Percentiles rank a stretch among this genome's conserved stretches.
Conservation (phyloP, 2,797 vertebrate species). For the Holocentrus rufus region DNA sequence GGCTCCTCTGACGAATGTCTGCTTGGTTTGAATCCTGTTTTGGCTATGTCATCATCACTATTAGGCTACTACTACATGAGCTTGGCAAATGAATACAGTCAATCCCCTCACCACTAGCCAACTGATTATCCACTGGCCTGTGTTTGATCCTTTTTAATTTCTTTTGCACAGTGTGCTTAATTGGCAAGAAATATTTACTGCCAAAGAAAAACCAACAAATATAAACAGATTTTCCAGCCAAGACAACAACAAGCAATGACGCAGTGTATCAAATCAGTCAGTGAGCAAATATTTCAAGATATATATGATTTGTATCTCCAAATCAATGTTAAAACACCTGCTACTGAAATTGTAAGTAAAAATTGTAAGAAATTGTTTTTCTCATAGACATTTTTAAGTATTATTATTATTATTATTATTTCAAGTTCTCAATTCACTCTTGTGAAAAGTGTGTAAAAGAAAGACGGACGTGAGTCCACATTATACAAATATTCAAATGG, state of each 20-base stretch:
- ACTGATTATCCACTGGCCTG: background rate
- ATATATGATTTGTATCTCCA: no score
- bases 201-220: no score
- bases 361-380: no score
- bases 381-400: no score
- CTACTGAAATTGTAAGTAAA: no score
- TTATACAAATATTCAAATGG: slow-evolving; percentile 56
- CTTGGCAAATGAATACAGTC: background rate
- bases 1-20: slow-evolving; percentile 29
- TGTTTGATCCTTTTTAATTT: background rate
- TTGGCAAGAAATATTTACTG: no score
- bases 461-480: slow-evolving; percentile 9
- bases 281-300: background rate
- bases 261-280: slow-evolving; percentile 6
- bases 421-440: background rate
- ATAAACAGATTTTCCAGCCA: no score
- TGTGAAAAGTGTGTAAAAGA: slow-evolving; percentile 18
- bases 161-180: no score
- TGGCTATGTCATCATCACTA: slow-evolving; percentile 30
- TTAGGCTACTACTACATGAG: background rate
- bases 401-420: no score
- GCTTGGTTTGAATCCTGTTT: slow-evolving; percentile 60
- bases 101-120: background rate
- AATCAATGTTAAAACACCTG: no score
- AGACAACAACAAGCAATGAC: no score